Base-by-base conservation (phyloP, 2,888 invertebrate genomes). In the Odontocolon sp. region DNA sequence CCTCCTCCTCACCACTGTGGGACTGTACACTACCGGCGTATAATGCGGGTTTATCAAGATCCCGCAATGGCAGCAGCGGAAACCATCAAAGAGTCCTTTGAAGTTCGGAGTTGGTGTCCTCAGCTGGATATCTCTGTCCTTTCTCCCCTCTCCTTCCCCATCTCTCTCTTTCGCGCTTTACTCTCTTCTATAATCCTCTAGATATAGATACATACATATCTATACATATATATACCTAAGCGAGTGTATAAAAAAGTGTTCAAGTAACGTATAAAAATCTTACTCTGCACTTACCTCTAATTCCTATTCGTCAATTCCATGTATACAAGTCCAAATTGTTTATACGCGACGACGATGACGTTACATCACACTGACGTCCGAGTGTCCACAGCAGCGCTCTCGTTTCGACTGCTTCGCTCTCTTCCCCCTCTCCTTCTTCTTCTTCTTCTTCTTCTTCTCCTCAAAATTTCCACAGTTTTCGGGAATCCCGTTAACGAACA, bases 11-110 rank as follows among this genome's bases (percentile, higher is more conserved):
- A 33, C 56, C 40, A 23, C 75, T 66, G 66, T 68, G 59, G 76
- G 70, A 76, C 71, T 83, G 84, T 84, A 85, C 82, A 85, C 83
- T 81, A 81, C 83, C 84, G 83, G 84, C 85, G 81, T 86, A 87
- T 87, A 86, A 88, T 87, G 86, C 87, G 84, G 85, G 87, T 87
- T 88, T 88, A 88, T 89, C 87, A 86, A 87, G 86, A 88, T 88
- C 87, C 86, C 85, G 87, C 87, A 85, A 86, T 84, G 84, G 84
- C 86, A 83, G 85, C 86, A 86, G 87, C 88, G 87, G 87, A 86
- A 87, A 88, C 84, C 87, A 87, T 89, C 88, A 88, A 88, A 88
- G 88, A 86, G 85, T 88, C 86, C 87, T 89, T 89, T 88, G 87
- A 87, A 87, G 88, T 88, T 87, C 83, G 83, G 80, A 84, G 85